Conservation (phyloP, 2,797 vertebrate genomes). For the Picus viridis region DNA sequence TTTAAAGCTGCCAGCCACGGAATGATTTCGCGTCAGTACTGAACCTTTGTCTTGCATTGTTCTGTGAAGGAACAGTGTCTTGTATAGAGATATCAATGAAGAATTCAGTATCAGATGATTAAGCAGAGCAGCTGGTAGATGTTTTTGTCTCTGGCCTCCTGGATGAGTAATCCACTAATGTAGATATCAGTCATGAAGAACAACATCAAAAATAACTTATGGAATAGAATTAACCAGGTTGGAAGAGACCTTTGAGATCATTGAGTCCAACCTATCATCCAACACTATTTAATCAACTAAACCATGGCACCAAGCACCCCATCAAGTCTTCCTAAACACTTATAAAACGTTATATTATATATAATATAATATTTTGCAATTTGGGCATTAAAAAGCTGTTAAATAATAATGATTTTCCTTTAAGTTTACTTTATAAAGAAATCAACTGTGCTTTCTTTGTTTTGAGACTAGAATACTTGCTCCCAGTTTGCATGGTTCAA, state of each 20-base stretch:
- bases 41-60: background rate
- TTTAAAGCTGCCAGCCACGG: background rate
- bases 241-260: no score
- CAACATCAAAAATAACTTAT: background rate
- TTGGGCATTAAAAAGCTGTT: background rate
- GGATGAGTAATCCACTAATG: constrained; percentile 7
- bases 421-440: background rate
- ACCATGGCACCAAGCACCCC: no score
- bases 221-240: no score
- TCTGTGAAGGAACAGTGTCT: background rate
- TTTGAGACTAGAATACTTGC: background rate
- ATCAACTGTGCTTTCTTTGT: background rate
- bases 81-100: background rate
- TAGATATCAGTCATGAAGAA: background rate
- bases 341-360: background rate
- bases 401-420: background rate
- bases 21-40: background rate
- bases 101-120: background rate
- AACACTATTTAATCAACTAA: no score
- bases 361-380: background rate
- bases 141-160: background rate
- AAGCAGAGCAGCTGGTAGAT: constrained; percentile 17
- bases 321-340: no score
- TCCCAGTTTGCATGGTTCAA: background rate
- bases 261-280: no score